Evolutionary conservation across 2,797 vertebrate species (phyloP), one percentile per base, ranked within the genome.

Genomic region (Alcedo atthis): DNA sequence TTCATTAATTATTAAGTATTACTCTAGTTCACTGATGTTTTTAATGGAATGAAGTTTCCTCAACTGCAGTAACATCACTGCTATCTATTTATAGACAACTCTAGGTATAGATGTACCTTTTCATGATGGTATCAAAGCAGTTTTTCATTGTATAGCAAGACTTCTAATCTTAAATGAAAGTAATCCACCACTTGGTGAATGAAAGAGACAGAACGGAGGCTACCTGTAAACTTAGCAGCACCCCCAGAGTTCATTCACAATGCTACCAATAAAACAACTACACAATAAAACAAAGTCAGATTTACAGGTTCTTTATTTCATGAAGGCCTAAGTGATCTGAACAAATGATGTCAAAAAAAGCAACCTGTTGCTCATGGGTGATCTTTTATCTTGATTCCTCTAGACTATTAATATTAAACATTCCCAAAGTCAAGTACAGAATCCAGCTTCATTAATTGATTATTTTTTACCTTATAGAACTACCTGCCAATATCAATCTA

Each of bases 51-150:
- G 96, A 97, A 97, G 97, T 97, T 98, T 98, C 97, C 97, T 98
- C 97, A 98, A 97, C 97, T 98, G 98, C 97, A 98, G 98, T 98
- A 98, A 98, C 97, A 89, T 99, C 98, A 98, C 96, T 92, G 92
- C 85, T 91, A n/a, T 96, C 98, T 99, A 99, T 99, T 99, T 98
- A 98, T 99, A 99, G 98, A 97, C 94, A 93, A 87, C 96, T 98
- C 96, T 98, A 97, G 97, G 96, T 98, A 97, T 97, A 96, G 97
- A 98, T 98, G 96, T 98, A 97, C 96, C 97, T 98, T 98, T 98
- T 98, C 97, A 98, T 98, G 97, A 98, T 96, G 95, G 93, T 97
- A 98, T 98, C 98, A 98, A 98, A 98, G 98, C 93, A 97, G 94
- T 93, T 78, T 96, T 97, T 94, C 81, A 77, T 78, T 97, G 96